Conservation (phyloP, 2,797 vertebrate genomes). For the Sternarchorhynchus goeldii region DNA sequence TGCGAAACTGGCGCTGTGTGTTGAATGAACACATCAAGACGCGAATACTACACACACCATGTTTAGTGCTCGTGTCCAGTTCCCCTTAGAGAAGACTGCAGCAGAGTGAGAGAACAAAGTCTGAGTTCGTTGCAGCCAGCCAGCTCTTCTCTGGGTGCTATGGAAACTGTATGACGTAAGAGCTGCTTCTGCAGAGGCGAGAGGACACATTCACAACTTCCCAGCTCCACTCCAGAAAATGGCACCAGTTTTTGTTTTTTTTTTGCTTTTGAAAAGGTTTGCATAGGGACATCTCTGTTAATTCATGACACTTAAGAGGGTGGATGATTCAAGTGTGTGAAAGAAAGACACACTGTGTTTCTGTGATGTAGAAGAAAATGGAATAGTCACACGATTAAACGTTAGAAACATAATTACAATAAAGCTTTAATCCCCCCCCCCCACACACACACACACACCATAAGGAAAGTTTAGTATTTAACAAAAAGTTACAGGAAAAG, state of each 20-base stretch:
- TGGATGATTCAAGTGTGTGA: constrained; percentile 28
- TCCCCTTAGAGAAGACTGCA: constrained; percentile 42
- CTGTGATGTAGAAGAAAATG: not conserved
- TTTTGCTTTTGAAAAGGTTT: constrained; percentile 25
- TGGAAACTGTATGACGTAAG: constrained; percentile 64
- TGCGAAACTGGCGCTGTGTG: constrained; percentile 17
- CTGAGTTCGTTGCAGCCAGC: constrained; percentile 25
- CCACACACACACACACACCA: no score
- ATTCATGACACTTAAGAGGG: constrained; percentile 9
- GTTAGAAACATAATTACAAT: not conserved
- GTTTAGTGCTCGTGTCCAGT: constrained; percentile 30
- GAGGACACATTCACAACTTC: constrained; percentile 60
- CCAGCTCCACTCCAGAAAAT: constrained; percentile 45
- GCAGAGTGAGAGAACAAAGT: constrained; percentile 24
- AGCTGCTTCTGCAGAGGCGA: constrained; percentile 60
- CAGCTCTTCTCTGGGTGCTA: constrained; percentile 60
- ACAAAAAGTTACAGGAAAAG: no score
- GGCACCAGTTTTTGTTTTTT: constrained; percentile 23
- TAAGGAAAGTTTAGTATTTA: constrained; percentile 5
- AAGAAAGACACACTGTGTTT: constrained; percentile 24
- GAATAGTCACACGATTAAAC: constrained; percentile 18
- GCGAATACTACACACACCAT: constrained; percentile 17
- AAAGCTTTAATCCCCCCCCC: constrained; percentile 4
- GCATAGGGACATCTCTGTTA: constrained; percentile 26
- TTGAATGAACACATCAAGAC: constrained; percentile 4